These are phyloP conservation scores for Polyergus mexicanus DNA, from an alignment of 1,140 invertebrate species.

Conservation along the genomic window DNA sequence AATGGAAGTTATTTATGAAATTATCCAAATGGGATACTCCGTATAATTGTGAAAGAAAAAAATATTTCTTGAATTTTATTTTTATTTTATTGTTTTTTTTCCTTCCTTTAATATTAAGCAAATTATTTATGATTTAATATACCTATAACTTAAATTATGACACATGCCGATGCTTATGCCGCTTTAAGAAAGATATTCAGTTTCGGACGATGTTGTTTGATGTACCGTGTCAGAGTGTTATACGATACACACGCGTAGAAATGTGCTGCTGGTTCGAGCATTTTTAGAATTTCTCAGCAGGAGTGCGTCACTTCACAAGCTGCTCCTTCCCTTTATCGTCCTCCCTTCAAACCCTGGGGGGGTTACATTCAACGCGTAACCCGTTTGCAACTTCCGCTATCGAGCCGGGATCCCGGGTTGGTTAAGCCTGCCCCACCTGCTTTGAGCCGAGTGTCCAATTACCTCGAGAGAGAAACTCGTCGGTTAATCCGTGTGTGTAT, in stretches of 20 bases:
- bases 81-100: too few species aligned
- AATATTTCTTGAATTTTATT: too few species aligned
- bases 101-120: background rate
- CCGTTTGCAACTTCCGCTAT: conserved; percentile 23
- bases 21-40: background rate
- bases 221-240: background rate
- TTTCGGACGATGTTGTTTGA: background rate
- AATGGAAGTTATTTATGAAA: background rate
- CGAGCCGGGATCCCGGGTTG: conserved; percentile 1
- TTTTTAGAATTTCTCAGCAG: conserved; percentile 56
- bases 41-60: too few species aligned
- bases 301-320: background rate
- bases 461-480: conserved; percentile 4
- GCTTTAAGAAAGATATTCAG: background rate
- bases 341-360: background rate
- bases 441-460: background rate
- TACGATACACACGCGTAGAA: conserved; percentile 42
- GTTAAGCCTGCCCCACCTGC: conserved; percentile 46
- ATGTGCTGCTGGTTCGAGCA: background rate
- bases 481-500: background rate
- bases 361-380: conserved; percentile 37
- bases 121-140: background rate
- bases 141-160: background rate
- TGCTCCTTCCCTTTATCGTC: background rate
- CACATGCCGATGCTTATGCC: background rate